Base-by-base conservation (phyloP, 2,888 invertebrate species). In the Nymphalis c-album region DNA sequence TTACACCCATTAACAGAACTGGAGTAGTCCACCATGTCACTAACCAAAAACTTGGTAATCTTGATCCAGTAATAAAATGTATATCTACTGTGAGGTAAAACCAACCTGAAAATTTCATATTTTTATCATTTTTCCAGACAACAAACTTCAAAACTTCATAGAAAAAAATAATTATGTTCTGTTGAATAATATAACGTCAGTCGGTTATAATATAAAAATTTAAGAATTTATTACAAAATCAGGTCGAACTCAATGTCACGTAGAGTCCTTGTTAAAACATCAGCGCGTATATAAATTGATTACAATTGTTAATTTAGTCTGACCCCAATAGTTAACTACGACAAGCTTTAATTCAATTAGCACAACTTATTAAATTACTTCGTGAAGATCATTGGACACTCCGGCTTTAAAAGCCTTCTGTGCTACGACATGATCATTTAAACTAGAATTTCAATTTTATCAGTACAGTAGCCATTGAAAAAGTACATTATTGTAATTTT, bases 51-150 rank as follows among this genome's bases (percentile, higher is more conserved):
- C 81, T 84, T 0, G 90, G 86, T 6, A 91, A 74, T 69, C 80
- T 87, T 5, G 82, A 78, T 1, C 90, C 88, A 2, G 91, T 91
- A 1, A 92, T 83, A 71, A 92, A 92, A 72, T 91, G 85, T 71
- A 92, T 84, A 74, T 91, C 92, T 0, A 86, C 81, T 69, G 86
- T 81, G 47, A 92, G 78, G 77, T 86, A 84, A 69, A 81, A 83
- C 87, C 87, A 91, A 26, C 90, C 92, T 92, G 83, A 4, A 87
- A 88, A 60, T 55, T n/a, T 59, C 22, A 8, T 35, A 31, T 31
- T 17, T 16, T 17, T 16, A 7, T n/a, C 1, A 1, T n/a, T 7
- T n/a, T 4, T 13, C 13, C 13, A 40, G 13, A 13, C 13, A 13
- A 40, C 35, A 40, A 40, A 22, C 2, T 22, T 22, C 5, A 26